phyloP scores from a whole-genome alignment of 1,140 invertebrate species.

The Plectrocnemia conspersa region DNA sequence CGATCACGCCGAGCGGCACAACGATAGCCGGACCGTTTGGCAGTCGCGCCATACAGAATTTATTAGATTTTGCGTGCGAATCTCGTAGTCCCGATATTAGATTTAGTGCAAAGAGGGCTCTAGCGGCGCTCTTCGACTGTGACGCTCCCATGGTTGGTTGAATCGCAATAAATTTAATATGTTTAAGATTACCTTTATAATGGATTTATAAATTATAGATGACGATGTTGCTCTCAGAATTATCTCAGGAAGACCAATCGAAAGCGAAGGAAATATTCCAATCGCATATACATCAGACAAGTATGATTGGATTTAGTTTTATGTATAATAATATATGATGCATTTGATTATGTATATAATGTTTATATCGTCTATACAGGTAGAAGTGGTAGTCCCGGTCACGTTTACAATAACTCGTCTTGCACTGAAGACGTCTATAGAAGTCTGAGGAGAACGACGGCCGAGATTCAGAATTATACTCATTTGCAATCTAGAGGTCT shows the following conservation, averaged over 20 bases:
- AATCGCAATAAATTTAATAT: slow-evolving; percentile 4
- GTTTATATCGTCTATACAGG: slow-evolving; percentile 39
- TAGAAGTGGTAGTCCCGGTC: slow-evolving; percentile 44
- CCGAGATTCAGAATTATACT: slow-evolving; percentile 88
- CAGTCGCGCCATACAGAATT: slow-evolving; percentile 61
- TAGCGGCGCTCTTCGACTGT: slow-evolving; percentile 84
- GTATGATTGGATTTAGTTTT: slow-evolving; percentile 6
- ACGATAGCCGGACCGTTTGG: slow-evolving; percentile 14
- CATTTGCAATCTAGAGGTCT: slow-evolving; percentile 46
- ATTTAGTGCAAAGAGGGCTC: slow-evolving; percentile 69
- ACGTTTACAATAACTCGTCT: slow-evolving; percentile 24
- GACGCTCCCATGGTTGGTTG: slow-evolving; percentile 85
- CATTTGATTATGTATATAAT: slow-evolving; percentile 10
- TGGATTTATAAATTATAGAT: slow-evolving; percentile 41
- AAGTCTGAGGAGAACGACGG: slow-evolving; percentile 83
- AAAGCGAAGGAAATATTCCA: slow-evolving; percentile 80
- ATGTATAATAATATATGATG: neutral
- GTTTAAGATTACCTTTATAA: neutral
- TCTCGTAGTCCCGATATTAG: slow-evolving; percentile 74
- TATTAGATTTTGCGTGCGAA: slow-evolving; percentile 63
- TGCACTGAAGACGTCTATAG: slow-evolving; percentile 82
- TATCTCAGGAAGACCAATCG: slow-evolving; percentile 80
- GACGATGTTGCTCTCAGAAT: slow-evolving; percentile 74
- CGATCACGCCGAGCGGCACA: slow-evolving; percentile 40
- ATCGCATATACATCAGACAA: slow-evolving; percentile 56